A percentile compares a stretch with the other conserved stretches of the same genome.
Evolutionary conservation across 2,888 invertebrate genomes (phyloP).

Genomic region (Lamellibrachia satsuma): DNA sequence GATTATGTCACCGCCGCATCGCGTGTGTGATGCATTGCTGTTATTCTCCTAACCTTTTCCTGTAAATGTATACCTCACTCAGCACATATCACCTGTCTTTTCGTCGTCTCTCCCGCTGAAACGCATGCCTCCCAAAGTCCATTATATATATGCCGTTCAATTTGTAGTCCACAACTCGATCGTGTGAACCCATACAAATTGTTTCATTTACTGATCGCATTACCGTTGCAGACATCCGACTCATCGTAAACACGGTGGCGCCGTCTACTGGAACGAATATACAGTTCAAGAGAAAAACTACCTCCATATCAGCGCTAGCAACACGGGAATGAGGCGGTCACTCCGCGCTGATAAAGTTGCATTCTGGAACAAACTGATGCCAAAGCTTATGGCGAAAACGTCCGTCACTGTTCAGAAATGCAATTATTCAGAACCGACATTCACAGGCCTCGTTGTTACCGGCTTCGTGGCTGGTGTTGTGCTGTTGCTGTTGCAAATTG

Average conservation of each 20-base stretch:
- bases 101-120: no score
- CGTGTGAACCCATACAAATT: neutral
- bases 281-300: neutral
- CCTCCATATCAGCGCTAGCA: slow-evolving; percentile 27
- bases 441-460: neutral
- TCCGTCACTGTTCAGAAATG: neutral
- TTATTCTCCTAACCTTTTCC: no score
- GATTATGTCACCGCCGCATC: no score
- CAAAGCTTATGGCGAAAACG: slow-evolving; percentile 28
- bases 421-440: neutral
- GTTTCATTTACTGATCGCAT: neutral
- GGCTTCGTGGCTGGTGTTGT: neutral
- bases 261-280: neutral
- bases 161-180: no score
- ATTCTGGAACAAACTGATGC: slow-evolving; percentile 41
- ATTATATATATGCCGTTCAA: no score
- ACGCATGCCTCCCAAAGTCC: no score
- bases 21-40: no score
- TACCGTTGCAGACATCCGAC: slow-evolving; percentile 26
- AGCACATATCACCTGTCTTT: no score
- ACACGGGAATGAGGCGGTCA: slow-evolving; percentile 24
- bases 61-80: no score
- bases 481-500: neutral
- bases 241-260: neutral
- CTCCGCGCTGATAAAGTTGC: slow-evolving; percentile 38